Conservation (phyloP, 2,888 invertebrate species). For the Rhogogaster chlorosoma region DNA sequence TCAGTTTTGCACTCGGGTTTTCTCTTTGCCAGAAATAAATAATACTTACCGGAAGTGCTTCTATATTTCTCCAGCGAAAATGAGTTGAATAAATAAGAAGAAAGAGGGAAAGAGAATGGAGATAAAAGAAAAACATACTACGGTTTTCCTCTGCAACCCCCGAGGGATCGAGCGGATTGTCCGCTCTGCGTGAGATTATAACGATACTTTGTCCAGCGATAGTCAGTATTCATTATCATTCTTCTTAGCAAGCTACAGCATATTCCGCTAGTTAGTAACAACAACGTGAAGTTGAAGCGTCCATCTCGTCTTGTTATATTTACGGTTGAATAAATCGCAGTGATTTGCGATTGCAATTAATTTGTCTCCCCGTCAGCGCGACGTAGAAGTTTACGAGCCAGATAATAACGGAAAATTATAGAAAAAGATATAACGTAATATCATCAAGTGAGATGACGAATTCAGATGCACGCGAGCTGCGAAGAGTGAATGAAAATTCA, state of each 20-base stretch:
- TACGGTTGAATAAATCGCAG: slow-evolving; percentile 4
- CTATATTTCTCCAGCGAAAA: background rate
- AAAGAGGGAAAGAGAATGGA: background rate
- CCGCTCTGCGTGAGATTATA: background rate
- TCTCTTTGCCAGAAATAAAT: background rate
- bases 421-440: background rate
- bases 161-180: background rate
- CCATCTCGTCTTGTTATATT: background rate
- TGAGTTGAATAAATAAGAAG: background rate
- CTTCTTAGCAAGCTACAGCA: background rate
- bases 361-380: background rate
- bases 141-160: background rate
- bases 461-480: background rate
- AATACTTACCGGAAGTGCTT: background rate
- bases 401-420: background rate
- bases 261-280: slow-evolving; percentile 1
- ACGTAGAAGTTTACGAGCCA: background rate
- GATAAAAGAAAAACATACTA: background rate
- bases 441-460: background rate
- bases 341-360: slow-evolving; percentile 20
- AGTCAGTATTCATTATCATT: background rate
- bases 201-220: background rate
- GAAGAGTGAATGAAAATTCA: background rate
- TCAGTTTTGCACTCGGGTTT: background rate
- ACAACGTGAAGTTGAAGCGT: background rate